Conservation (phyloP, 2,797 vertebrate species). For the Malacoraja senta region DNA sequence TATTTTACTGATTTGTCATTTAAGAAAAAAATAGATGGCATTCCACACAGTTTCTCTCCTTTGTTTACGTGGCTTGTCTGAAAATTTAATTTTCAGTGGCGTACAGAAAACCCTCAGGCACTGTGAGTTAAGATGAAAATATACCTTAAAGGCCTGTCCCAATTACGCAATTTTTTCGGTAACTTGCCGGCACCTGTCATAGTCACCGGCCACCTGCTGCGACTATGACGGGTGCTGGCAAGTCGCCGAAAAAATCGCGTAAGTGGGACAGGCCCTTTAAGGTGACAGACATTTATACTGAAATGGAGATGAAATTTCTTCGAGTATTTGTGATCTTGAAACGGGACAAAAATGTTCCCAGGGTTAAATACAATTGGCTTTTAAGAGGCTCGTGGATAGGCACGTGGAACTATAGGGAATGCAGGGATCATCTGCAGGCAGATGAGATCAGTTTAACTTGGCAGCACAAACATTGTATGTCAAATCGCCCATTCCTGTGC, state of each 20-base stretch:
- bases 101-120: neutral
- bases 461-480: too few species aligned
- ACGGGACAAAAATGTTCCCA: neutral
- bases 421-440: too few species aligned
- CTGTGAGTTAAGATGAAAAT: neutral
- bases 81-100: neutral
- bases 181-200: too few species aligned
- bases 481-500: too few species aligned
- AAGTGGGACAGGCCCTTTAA: too few species aligned
- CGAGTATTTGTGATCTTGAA: neutral
- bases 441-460: too few species aligned
- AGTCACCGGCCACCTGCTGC: too few species aligned
- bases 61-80: neutral
- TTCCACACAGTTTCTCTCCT: neutral
- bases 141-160: neutral
- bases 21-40: neutral
- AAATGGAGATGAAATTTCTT: neutral
- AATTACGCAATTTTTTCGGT: too few species aligned
- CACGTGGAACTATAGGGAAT: too few species aligned
- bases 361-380: neutral
- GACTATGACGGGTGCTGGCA: too few species aligned
- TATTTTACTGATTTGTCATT: neutral
- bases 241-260: too few species aligned
- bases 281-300: neutral
- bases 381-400: neutral